A percentile compares a stretch with the other conserved stretches of the same genome.
phyloP scores from a whole-genome alignment of 2,888 invertebrate species.

The Macrophya alboannulata region DNA sequence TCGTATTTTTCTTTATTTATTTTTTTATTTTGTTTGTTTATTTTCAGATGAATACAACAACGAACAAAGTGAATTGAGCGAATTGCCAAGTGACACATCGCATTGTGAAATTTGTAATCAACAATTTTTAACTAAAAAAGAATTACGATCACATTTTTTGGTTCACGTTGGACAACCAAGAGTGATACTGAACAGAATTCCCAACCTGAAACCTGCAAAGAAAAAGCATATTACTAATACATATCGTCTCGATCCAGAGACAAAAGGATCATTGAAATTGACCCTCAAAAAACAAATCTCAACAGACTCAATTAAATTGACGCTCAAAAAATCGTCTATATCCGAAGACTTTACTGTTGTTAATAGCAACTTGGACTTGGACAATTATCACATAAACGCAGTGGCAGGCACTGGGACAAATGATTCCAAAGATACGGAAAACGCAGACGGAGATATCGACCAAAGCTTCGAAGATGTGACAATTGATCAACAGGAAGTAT shows the following conservation, averaged over 20 bases:
- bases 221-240: slow-evolving; percentile 69
- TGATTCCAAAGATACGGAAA: slow-evolving; percentile 72
- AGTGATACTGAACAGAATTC: slow-evolving; percentile 73
- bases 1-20: neutral
- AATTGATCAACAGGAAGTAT: slow-evolving; percentile 74
- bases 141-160: slow-evolving; percentile 72
- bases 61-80: neutral
- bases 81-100: slow-evolving; percentile 62
- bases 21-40: slow-evolving; percentile 64
- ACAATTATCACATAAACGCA: slow-evolving; percentile 66
- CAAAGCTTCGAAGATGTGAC: slow-evolving; percentile 76
- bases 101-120: slow-evolving; percentile 75
- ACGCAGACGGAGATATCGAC: slow-evolving; percentile 70
- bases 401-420: slow-evolving; percentile 74
- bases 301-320: slow-evolving; percentile 72
- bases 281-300: slow-evolving; percentile 74
- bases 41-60: slow-evolving; percentile 69
- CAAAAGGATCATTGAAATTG: slow-evolving; percentile 74
- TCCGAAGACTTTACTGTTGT: slow-evolving; percentile 75
- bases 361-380: slow-evolving; percentile 68
- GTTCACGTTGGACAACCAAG: slow-evolving; percentile 74
- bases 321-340: slow-evolving; percentile 73
- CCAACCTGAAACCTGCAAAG: slow-evolving; percentile 66
- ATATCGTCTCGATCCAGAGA: slow-evolving; percentile 74
- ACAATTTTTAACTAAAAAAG: slow-evolving; percentile 73